Conservation (phyloP, 2,797 vertebrate genomes). For the Parotocinclus haroldoi region DNA sequence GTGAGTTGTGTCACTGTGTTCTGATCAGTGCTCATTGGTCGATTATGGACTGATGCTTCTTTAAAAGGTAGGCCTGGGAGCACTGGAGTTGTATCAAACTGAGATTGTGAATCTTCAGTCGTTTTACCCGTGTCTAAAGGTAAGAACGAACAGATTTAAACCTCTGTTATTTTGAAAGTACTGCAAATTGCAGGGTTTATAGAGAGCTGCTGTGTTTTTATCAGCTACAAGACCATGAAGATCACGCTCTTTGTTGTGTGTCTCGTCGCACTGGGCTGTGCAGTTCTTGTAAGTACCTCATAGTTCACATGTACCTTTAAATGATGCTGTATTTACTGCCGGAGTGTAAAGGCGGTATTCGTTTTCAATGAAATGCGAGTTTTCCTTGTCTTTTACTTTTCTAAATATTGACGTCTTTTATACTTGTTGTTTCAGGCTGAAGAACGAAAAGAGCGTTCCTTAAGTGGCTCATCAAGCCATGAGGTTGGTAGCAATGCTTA, state of each 20-base stretch:
- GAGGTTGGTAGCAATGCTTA: conserved; percentile 8
- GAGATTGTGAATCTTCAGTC: not conserved
- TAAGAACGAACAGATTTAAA: conserved; percentile 1
- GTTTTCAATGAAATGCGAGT: not conserved
- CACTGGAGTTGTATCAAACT: not conserved
- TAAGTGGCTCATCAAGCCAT: conserved; percentile 8
- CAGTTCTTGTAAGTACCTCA: conserved; percentile 29
- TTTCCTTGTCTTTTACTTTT: not conserved
- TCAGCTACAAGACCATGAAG: conserved; percentile 34
- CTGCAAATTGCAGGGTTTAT: not conserved
- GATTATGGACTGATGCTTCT: not conserved
- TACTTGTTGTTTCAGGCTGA: conserved; percentile 23
- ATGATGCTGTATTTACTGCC: too few species aligned
- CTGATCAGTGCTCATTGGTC: conserved; percentile 32
- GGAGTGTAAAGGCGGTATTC: not conserved
- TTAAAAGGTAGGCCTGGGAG: conserved; percentile 20
- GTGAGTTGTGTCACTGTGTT: not conserved
- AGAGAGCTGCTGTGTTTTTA: not conserved
- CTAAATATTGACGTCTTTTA: not conserved
- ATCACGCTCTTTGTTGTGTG: conserved; percentile 23
- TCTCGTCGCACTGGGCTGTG: conserved; percentile 22
- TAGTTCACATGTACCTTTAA: too few species aligned
- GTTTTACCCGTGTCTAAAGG: not conserved
- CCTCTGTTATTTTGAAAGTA: too few species aligned
- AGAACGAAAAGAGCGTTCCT: conserved; percentile 39